A percentile compares a stretch with the other conserved stretches of the same genome.
Evolutionary conservation across 2,888 invertebrate species (phyloP).

Genomic region (Sicus ferrugineus): DNA sequence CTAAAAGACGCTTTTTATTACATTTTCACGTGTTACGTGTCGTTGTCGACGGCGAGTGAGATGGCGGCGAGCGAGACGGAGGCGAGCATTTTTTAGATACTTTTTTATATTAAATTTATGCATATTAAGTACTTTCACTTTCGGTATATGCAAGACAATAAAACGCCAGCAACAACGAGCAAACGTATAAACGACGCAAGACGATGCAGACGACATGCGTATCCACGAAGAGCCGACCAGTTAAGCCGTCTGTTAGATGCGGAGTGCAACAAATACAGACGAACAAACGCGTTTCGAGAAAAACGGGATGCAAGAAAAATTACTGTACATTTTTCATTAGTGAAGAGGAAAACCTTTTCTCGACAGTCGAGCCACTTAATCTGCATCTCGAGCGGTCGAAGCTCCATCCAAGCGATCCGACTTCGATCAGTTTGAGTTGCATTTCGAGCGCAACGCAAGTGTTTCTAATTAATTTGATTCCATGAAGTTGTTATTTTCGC

Average conservation of each 20-base stretch:
- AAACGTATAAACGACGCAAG: neutral
- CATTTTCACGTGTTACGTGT: slow-evolving; percentile 9
- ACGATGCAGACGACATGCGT: neutral
- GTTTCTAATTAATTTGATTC: too few relatives aligned
- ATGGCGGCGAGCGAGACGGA: neutral
- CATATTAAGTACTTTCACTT: slow-evolving; percentile 33
- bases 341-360: too few relatives aligned
- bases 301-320: too few relatives aligned
- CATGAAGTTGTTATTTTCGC: too few relatives aligned
- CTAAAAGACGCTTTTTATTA: slow-evolving; percentile 4
- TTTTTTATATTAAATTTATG: slow-evolving; percentile 23
- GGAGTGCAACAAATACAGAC: neutral
- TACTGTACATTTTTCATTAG: too few relatives aligned
- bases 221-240: slow-evolving; percentile 2
- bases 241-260: slow-evolving; percentile 24
- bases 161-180: too few relatives aligned
- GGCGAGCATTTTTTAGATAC: neutral
- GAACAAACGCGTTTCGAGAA: too few relatives aligned
- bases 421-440: too few relatives aligned
- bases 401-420: too few relatives aligned
- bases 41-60: neutral
- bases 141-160: slow-evolving; percentile 12
- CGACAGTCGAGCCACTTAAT: too few relatives aligned
- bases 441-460: too few relatives aligned
- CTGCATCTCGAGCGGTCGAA: too few relatives aligned